Percentiles rank a stretch among this genome's conserved stretches.
These are phyloP conservation scores for Hoplostethus mediterraneus DNA, from an alignment of 2,797 vertebrate species.

Conservation along the genomic window DNA sequence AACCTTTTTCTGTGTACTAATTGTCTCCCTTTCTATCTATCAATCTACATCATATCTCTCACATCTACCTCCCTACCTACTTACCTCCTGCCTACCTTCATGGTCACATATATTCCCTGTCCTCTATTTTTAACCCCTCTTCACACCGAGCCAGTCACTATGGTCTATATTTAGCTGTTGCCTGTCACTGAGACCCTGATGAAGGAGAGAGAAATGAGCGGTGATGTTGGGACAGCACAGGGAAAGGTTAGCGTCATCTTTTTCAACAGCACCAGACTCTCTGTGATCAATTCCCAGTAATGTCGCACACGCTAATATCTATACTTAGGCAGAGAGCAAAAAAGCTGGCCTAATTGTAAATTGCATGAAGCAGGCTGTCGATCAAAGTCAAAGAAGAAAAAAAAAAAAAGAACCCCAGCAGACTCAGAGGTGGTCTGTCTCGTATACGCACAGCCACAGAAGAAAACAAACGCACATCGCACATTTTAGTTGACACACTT, in stretches of 20 bases:
- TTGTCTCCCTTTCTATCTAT: conserved; percentile 5
- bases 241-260: conserved; percentile 69
- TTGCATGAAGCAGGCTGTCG: conserved; percentile 35
- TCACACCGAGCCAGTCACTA: conserved; percentile 37
- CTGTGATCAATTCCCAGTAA: conserved; percentile 66
- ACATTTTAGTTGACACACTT: conserved; percentile 27
- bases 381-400: conserved; percentile 24
- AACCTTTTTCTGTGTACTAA: background rate
- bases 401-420: background rate
- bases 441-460: background rate
- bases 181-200: conserved; percentile 64
- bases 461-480: conserved; percentile 33
- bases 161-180: conserved; percentile 69
- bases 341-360: background rate
- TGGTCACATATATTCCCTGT: background rate
- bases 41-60: background rate
- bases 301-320: conserved; percentile 50
- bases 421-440: conserved; percentile 21
- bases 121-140: conserved; percentile 46
- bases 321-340: conserved; percentile 38
- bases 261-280: conserved; percentile 53
- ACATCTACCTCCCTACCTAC: background rate
- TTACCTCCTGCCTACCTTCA: background rate
- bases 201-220: conserved; percentile 64
- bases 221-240: conserved; percentile 61